Percentiles rank a stretch among this genome's conserved stretches.
Evolutionary conservation across 2,797 vertebrate genomes (phyloP).

Genomic region (Zenarchopterus dispar): DNA sequence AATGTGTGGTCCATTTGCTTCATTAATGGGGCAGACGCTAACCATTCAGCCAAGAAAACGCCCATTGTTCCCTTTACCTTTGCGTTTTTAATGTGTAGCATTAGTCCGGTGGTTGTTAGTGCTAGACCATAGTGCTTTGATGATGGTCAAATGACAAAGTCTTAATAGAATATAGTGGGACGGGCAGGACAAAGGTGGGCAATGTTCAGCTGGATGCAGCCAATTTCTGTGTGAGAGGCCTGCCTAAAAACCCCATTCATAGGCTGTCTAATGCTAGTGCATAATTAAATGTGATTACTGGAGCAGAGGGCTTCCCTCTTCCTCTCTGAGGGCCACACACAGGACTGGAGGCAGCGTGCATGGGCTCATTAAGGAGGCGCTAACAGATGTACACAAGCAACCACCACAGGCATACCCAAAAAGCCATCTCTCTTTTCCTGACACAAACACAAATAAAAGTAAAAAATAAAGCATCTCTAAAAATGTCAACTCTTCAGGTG

Average conservation of each 20-base stretch:
- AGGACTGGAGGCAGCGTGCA: constrained; percentile 72
- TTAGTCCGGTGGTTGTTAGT: constrained; percentile 80
- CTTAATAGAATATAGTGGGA: constrained; percentile 83
- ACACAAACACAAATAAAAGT: constrained; percentile 40
- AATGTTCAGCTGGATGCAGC: constrained; percentile 84
- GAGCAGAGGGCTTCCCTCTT: constrained; percentile 80
- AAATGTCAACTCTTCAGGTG: constrained; percentile 23
- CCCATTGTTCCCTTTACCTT: constrained; percentile 74
- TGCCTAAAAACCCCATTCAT: constrained; percentile 85
- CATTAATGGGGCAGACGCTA: constrained; percentile 74
- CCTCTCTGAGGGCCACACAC: constrained; percentile 81
- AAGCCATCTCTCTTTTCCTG: constrained; percentile 48
- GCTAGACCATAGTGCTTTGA: constrained; percentile 73
- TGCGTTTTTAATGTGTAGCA: constrained; percentile 77
- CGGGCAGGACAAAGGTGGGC: constrained; percentile 83
- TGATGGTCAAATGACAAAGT: constrained; percentile 84
- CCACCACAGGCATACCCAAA: constrained; percentile 65
- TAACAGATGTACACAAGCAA: constrained; percentile 78
- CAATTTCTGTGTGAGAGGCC: constrained; percentile 82
- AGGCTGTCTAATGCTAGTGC: constrained; percentile 80
- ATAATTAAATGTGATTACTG: constrained; percentile 90
- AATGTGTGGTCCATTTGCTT: constrained; percentile 78
- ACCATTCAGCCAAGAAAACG: constrained; percentile 72
- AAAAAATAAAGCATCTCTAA: constrained; percentile 25
- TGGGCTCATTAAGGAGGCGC: constrained; percentile 78